Conservation (phyloP, 2,113 vertebrate species). For the Oenanthe oenanthe region DNA sequence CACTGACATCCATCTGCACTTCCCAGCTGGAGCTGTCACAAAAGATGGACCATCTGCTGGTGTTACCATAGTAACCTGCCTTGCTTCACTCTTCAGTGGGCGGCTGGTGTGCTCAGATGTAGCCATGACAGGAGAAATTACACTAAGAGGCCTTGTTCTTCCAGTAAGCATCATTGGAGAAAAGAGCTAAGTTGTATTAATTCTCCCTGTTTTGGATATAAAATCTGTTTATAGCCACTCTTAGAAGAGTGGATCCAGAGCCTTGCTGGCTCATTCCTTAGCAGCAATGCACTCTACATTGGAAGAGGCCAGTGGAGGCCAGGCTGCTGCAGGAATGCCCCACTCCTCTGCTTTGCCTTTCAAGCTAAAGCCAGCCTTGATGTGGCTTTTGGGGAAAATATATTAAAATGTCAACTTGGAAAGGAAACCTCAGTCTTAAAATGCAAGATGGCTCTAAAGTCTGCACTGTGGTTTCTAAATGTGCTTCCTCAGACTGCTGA, state of each 20-base stretch:
- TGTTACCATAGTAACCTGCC: constrained; percentile 97
- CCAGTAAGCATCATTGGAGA: constrained; percentile 81
- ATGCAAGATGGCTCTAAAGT: neutral
- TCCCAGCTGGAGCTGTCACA: constrained; percentile 97
- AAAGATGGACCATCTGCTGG: constrained; percentile 98
- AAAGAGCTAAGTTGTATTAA: neutral
- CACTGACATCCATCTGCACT: constrained; percentile 99
- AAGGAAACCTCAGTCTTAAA: neutral
- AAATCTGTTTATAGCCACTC: neutral
- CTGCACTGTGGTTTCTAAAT: neutral
- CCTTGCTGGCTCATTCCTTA: neutral
- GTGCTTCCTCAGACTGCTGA: neutral
- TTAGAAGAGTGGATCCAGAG: neutral
- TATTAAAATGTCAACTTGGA: neutral
- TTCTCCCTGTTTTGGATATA: neutral
- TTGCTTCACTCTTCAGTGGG: constrained; percentile 94
- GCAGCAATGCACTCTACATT: neutral
- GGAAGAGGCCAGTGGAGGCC: neutral
- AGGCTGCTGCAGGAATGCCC: neutral
- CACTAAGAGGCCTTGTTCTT: constrained; percentile 93
- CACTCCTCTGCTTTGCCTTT: neutral
- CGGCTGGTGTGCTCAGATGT: constrained; percentile 92
- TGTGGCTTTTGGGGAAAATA: neutral
- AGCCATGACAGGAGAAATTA: constrained; percentile 99
- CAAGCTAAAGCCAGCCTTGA: neutral